A percentile compares a stretch with the other conserved stretches of the same genome.
These are phyloP conservation scores for Balanococcus diminutus DNA, from an alignment of 2,888 invertebrate species.

Conservation along the genomic window DNA sequence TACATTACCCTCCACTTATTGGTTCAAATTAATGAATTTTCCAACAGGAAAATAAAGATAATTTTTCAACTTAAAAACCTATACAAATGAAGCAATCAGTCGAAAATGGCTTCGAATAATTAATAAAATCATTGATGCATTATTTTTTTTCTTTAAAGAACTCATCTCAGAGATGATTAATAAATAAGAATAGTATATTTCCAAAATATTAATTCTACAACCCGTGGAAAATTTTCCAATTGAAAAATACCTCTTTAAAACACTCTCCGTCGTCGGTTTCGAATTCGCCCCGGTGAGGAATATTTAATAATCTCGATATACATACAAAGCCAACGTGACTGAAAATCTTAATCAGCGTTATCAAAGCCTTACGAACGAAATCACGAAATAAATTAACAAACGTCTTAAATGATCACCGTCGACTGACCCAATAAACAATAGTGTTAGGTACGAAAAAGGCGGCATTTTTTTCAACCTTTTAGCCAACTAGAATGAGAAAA, in stretches of 20 bases:
- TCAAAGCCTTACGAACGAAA: background rate
- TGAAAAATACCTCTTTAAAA: conserved; percentile 6
- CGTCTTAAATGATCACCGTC: background rate
- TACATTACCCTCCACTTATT: no score
- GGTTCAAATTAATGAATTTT: no score
- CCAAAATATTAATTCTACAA: background rate
- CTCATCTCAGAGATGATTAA: no score
- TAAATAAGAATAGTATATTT: no score
- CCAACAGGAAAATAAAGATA: no score
- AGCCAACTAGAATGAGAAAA: background rate
- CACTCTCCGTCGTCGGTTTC: background rate
- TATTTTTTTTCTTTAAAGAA: no score
- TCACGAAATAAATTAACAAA: conserved; percentile 29
- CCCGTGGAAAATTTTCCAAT: background rate
- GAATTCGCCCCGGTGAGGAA: background rate
- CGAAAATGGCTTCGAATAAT: no score
- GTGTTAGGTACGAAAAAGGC: background rate
- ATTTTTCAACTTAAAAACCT: no score
- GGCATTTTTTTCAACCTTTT: background rate
- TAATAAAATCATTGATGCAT: no score
- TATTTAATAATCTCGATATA: conserved; percentile 6
- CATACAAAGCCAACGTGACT: conserved; percentile 7
- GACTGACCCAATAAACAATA: conserved; percentile 22
- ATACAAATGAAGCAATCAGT: no score
- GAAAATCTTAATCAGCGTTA: conserved; percentile 11